Evolutionary conservation across 2,888 invertebrate species (phyloP), one percentile per base, ranked within the genome.

Genomic region (Ennomos quercinarius): DNA sequence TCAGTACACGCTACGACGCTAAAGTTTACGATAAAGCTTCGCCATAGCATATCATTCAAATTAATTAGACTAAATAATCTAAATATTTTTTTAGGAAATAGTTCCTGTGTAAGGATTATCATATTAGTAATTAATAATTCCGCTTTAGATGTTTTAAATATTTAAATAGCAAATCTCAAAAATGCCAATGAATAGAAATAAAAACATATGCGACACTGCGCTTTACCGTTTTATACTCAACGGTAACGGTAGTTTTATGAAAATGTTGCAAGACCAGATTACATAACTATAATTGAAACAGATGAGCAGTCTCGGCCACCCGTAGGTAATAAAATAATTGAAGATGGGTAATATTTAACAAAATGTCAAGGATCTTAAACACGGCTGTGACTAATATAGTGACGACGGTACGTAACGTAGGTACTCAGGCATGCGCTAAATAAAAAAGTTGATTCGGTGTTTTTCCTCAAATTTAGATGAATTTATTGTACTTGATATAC

Each of bases 281-380:
- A 27, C 27, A 27, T 27, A 27, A 27, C 5, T 27, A 27, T 62
- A 70, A 64, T 65, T 57, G 59, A 66, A 67, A 66, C 62, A 68
- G 67, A 70, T 66, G 68, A 67, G 64, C 68, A 68, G 58, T 64
- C 62, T 53, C 57, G 57, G 54, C 39, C 49, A 46, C 51, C 56
- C 63, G 57, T 52, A 57, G 47, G 60, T 60, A 44, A 48, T 51
- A 60, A 64, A 44, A 48, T 51, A 60, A 64, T 64, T 57, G 65
- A 61, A 61, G 68, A 65, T 64, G 52, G 61, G 60, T 61, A 61
- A 64, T 70, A 66, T 64, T 66, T 67, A 45, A 70, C 54, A 48
- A 67, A 70, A 70, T 70, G 70, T 68, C 70, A 70, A 70, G 68
- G 70, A 68, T 67, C 55, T 57, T 53, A 62, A 67, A 67, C 63